Evolutionary conservation across 2,797 vertebrate genomes (phyloP), one percentile per base, ranked within the genome.

Genomic region (Epinephelus awoara): DNA sequence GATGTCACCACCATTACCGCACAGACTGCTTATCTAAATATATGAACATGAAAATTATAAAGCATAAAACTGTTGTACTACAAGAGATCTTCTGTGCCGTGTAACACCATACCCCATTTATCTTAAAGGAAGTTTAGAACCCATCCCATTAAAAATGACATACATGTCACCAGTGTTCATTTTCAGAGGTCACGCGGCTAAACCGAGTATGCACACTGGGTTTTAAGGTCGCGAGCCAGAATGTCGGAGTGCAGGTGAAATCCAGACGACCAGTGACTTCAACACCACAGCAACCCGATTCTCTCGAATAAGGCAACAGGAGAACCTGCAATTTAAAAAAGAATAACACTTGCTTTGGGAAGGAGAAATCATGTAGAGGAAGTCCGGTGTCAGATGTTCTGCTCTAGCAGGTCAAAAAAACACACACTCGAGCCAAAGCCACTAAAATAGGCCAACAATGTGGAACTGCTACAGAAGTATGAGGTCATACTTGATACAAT

Each of bases 251-350:
- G 75, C 74, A 67, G 80, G 71, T 93, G 93, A 94, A 94, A 93
- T 94, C 90, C 89, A 92, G 84, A 90, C 85, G 85, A 57, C 87
- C 82, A 59, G 61, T 91, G 93, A 93, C 90, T 85, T 93, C 90
- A 93, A 89, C 80, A 67, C 67, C 79, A 69, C 75, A 59, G 95
- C 88, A 95, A 95, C 92, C 83, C 10, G 91, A 95, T 83, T 94
- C 94, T 83, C 85, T 85, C 87, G 82, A 93, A 91, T 92, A 95
- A 92, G 92, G 95, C 83, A 95, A 96, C 90, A 87, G 54, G 93
- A 96, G 94, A 95, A 82, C 86, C 94, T 94, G 92, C 84, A 93
- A 94, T 93, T 93, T 63, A 85, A 84, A 89, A 86, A 72, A 86
- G 68, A 88, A 93, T 83, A 93, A 92, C 76, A 90, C 54, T 78